Evolutionary conservation across 2,113 vertebrate species (phyloP), one percentile per base, ranked within the genome.

Genomic region (Argyrosomus japonicus): DNA sequence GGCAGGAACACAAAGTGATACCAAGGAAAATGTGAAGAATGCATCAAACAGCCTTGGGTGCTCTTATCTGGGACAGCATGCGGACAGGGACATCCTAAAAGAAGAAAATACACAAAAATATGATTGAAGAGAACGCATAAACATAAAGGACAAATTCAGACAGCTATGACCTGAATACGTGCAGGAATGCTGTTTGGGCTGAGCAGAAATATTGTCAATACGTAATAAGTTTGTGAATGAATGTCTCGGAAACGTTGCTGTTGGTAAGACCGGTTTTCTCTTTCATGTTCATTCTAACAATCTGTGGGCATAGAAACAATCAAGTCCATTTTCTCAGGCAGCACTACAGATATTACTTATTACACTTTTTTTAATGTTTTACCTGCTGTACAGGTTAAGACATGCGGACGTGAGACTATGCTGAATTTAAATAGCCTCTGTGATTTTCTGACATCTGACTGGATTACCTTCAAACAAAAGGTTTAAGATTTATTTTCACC

Each of bases 1-100:
- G 68, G 69, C 72, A 83, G 75, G 75, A 90, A 83, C 82, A 73
- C n/a, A 54, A 45, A 54, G 60, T 57, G 84, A 91, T 90, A 82
- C 54, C 77, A 61, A 81, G 77, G 56, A 91, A 91, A 93, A 93
- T 91, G 83, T 71, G 73, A 91, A 81, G 88, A 93, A 93, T 92
- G 87, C 83, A 76, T 91, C 65, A 72, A 83, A 84, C 76, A 82
- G 81, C 90, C 91, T 92, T 93, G 92, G 80, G 21, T 62, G 85
- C 54, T 86, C 80, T 89, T 87, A 89, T 89, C 88, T 91, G 29
- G 3, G 72, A 63, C 29, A 36, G 63, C 75, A 82, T 78, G 78
- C 77, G 82, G 78, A 87, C 68, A 79, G 75, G 68, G 73, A 88
- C 83, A 82, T 87, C 79, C 74, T 77, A 77, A 83, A 82, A 85